Conservation (phyloP, 2,797 vertebrate genomes). For the Dallia pectoralis region DNA sequence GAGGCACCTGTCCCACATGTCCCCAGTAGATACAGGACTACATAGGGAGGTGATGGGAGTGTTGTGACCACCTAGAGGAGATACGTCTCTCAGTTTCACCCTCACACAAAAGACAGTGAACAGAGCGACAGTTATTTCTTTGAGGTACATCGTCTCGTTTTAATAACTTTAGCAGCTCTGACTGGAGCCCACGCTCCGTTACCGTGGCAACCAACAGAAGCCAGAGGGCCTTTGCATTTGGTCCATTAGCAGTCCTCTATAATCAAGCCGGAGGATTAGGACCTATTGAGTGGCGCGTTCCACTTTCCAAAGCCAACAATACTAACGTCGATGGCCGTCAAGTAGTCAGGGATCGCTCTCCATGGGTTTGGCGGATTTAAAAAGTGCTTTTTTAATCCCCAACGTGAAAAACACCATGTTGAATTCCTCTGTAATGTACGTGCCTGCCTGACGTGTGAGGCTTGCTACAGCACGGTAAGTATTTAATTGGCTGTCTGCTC, state of each 20-base stretch:
- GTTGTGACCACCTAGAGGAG: not conserved
- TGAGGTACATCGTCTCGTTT: not conserved
- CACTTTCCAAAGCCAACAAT: constrained; percentile 29
- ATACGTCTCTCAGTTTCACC: not conserved
- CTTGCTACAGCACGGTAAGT: constrained; percentile 41
- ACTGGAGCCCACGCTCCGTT: not conserved
- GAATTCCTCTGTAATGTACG: constrained; percentile 43
- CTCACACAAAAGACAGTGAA: not conserved
- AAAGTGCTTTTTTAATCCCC: constrained; percentile 17
- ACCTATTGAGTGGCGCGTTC: constrained; percentile 10
- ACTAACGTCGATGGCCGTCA: constrained; percentile 25
- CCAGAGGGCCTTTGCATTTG: not conserved
- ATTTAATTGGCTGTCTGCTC: constrained; percentile 40
- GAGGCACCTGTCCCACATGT: no score
- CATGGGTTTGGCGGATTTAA: constrained; percentile 4
- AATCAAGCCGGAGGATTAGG: constrained; percentile 19
- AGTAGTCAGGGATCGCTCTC: constrained; percentile 24
- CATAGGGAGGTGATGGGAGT: not conserved
- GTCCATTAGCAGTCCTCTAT: constrained; percentile 13
- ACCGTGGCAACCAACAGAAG: not conserved
- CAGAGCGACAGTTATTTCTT: not conserved
- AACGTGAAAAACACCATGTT: constrained; percentile 23
- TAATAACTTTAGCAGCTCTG: not conserved
- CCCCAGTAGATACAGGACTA: not conserved
- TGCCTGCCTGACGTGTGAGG: constrained; percentile 33